Evolutionary conservation across 64 coral and sea anemone species (phyloP).

Genomic region (Hydrozoanthus tunicans): DNA sequence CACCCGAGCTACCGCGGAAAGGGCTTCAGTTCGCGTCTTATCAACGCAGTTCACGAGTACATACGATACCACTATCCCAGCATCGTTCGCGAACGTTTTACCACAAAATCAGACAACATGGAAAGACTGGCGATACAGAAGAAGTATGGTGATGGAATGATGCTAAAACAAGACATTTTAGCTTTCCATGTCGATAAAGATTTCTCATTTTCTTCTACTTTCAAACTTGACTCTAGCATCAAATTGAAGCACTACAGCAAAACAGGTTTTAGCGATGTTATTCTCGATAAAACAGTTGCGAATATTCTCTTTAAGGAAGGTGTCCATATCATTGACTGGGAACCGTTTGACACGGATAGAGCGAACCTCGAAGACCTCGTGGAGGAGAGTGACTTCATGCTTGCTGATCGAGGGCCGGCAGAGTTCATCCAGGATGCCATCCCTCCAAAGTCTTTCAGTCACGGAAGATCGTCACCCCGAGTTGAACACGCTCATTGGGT

Average conservation of each 20-base stretch:
- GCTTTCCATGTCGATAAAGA: conserved; percentile 77
- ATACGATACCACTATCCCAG: conserved; percentile 70
- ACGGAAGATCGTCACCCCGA: conserved; percentile 72
- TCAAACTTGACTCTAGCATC: conserved; percentile 41
- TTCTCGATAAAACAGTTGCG: conserved; percentile 65
- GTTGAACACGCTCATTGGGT: conserved; percentile 86
- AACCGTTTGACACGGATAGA: conserved; percentile 76
- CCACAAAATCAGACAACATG: conserved; percentile 92
- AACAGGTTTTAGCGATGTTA: conserved; percentile 52
- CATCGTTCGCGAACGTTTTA: conserved; percentile 85
- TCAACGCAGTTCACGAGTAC: conserved; percentile 75
- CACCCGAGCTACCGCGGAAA: conserved; percentile 79
- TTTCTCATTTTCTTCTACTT: background rate
- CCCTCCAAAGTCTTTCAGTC: conserved; percentile 87
- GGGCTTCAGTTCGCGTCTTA: conserved; percentile 77
- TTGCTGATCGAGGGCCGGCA: conserved; percentile 75
- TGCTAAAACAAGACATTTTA: conserved; percentile 79
- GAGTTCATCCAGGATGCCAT: conserved; percentile 41
- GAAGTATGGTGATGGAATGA: conserved; percentile 81
- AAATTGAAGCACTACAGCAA: conserved; percentile 67
- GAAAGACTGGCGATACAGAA: conserved; percentile 91
- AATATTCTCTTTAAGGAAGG: conserved; percentile 83
- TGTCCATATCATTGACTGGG: conserved; percentile 85
- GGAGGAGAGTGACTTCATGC: conserved; percentile 61
- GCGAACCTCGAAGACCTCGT: conserved; percentile 79